Evolutionary conservation across 2,113 vertebrate species (phyloP).

Genomic region (Poeciliopsis prolifica): DNA sequence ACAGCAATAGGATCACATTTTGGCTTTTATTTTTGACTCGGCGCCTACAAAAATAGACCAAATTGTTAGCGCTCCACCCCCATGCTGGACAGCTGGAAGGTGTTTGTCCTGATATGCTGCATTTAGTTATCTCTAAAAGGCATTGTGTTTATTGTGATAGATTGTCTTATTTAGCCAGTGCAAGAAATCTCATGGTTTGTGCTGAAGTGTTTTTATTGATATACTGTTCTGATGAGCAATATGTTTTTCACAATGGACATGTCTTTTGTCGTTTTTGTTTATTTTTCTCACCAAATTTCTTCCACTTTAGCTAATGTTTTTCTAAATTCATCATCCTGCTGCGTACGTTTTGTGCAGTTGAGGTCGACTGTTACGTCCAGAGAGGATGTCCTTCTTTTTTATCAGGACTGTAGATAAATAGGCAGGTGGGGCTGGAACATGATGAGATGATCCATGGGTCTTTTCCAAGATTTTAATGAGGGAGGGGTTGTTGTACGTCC

Average conservation of each 20-base stretch:
- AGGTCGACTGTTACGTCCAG: neutral
- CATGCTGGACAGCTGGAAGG: neutral
- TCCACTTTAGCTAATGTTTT: neutral
- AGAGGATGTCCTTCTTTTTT: neutral
- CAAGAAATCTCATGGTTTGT: no score
- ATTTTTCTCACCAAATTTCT: neutral
- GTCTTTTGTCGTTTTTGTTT: neutral
- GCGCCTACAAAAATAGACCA: neutral
- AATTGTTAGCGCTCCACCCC: neutral
- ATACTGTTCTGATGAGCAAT: no score
- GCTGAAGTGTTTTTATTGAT: no score
- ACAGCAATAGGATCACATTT: neutral
- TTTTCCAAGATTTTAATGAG: constrained; percentile 43
- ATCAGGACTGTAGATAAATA: neutral
- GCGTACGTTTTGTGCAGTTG: neutral
- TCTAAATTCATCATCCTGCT: neutral
- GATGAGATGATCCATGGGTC: constrained; percentile 21
- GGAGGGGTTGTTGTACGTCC: constrained; percentile 48
- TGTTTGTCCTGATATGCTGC: neutral
- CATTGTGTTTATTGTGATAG: no score
- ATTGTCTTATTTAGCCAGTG: no score
- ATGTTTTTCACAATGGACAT: no score
- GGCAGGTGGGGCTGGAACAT: constrained; percentile 49
- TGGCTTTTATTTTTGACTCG: neutral
- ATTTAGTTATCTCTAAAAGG: neutral